Evolutionary conservation across 2,888 invertebrate species (phyloP).

Genomic region (Cataglyphis rosenhaueri): DNA sequence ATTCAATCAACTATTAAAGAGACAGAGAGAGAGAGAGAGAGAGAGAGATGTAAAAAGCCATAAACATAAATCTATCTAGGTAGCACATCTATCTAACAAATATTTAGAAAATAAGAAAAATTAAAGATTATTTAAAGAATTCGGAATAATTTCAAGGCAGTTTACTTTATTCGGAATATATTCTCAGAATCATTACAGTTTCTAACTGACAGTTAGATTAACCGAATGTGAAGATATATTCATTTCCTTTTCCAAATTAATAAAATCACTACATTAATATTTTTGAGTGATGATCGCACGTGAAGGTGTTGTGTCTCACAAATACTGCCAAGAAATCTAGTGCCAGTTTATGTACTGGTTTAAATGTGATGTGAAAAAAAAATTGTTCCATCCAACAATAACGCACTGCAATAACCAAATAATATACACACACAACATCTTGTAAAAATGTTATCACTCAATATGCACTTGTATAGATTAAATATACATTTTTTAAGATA

Average conservation of each 20-base stretch:
- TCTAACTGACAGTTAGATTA: not conserved
- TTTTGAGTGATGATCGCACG: not conserved
- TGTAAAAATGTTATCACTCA: not conserved
- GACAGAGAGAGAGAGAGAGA: not conserved
- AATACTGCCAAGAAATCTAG: constrained; percentile 26
- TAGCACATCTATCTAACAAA: not conserved
- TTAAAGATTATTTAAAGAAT: not conserved
- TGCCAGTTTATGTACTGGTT: not conserved
- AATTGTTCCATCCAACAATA: not conserved
- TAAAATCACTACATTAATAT: not conserved
- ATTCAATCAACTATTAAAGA: not conserved
- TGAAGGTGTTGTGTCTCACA: not conserved
- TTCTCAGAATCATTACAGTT: not conserved
- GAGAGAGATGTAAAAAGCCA: not conserved
- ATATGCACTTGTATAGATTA: no score
- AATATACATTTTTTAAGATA: not conserved
- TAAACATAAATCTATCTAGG: not conserved
- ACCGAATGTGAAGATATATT: not conserved
- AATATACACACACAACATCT: not conserved
- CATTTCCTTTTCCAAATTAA: not conserved
- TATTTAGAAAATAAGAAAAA: constrained; percentile 2
- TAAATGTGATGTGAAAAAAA: not conserved
- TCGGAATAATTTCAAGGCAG: not conserved
- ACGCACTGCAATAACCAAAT: not conserved
- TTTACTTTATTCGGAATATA: not conserved